Evolutionary conservation across 2,113 vertebrate species (phyloP).

Genomic region (Fregetta grallaria): DNA sequence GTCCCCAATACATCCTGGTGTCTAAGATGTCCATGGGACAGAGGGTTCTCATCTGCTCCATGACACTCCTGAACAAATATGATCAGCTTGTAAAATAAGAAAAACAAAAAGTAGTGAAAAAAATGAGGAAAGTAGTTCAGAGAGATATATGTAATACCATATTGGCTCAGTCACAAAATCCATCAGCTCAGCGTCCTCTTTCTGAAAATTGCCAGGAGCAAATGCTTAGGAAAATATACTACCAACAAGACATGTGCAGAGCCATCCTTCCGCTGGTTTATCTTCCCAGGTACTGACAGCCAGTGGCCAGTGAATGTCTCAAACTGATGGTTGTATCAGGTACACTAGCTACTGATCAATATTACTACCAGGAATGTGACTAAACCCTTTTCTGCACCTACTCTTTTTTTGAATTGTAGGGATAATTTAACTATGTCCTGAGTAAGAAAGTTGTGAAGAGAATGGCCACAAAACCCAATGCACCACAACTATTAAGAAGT

Average conservation of each 20-base stretch:
- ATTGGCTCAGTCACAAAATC: conserved; percentile 36
- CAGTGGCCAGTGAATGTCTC: neutral
- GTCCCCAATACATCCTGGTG: neutral
- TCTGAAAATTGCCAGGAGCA: conserved; percentile 15
- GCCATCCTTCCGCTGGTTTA: conserved; percentile 3
- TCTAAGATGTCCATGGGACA: neutral
- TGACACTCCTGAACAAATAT: neutral
- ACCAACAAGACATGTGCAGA: neutral
- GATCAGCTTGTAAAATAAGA: neutral
- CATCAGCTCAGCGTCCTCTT: neutral
- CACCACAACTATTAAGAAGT: neutral
- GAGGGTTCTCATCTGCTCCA: neutral
- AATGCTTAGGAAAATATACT: neutral
- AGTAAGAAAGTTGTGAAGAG: neutral
- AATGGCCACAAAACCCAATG: neutral
- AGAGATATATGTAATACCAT: neutral
- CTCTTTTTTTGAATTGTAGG: neutral
- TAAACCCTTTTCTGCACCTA: neutral
- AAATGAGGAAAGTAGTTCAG: neutral
- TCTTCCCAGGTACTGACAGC: neutral
- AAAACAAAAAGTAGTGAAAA: neutral
- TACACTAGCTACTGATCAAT: neutral
- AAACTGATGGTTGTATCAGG: neutral
- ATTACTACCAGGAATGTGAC: neutral
- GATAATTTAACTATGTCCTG: neutral